Conservation (phyloP, 2,888 invertebrate genomes). For the Drosophila mulleri region DNA sequence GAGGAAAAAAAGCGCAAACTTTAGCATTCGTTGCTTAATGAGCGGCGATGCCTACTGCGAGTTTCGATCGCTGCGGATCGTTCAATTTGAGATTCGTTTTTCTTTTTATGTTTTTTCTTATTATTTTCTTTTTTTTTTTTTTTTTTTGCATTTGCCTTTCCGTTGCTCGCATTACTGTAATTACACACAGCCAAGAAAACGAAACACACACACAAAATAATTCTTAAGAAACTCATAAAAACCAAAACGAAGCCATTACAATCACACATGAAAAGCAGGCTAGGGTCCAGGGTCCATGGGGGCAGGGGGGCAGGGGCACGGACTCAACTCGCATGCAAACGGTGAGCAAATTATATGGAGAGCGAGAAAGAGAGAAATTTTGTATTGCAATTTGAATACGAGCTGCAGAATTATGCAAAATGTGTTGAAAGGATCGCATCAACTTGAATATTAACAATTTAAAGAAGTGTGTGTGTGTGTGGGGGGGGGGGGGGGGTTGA, state of each 20-base stretch:
- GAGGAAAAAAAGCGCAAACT: constrained; percentile 20
- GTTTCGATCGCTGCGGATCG: constrained; percentile 48
- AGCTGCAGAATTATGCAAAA: constrained; percentile 27
- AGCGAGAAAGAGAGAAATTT: constrained; percentile 39
- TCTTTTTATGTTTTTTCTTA: not conserved
- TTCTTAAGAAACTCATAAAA: constrained; percentile 76
- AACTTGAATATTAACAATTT: not conserved
- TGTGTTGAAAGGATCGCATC: constrained; percentile 9
- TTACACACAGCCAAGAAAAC: constrained; percentile 71
- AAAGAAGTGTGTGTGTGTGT: too few relatives aligned
- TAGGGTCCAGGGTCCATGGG: not conserved
- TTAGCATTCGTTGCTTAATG: constrained; percentile 59
- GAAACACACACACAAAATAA: constrained; percentile 49
- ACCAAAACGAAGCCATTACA: constrained; percentile 74
- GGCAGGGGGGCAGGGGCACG: not conserved
- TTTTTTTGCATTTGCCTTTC: constrained; percentile 38
- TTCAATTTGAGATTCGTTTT: constrained; percentile 68
- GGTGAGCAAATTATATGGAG: constrained; percentile 52
- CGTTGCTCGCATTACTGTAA: constrained; percentile 80
- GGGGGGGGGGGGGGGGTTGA: too few relatives aligned
- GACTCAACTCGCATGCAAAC: constrained; percentile 36
- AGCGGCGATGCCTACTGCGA: constrained; percentile 50
- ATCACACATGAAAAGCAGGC: constrained; percentile 59
- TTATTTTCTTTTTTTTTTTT: not conserved
- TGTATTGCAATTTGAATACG: constrained; percentile 68